Evolutionary conservation across 1,140 invertebrate genomes (phyloP).

Genomic region (Drosophila obscura): DNA sequence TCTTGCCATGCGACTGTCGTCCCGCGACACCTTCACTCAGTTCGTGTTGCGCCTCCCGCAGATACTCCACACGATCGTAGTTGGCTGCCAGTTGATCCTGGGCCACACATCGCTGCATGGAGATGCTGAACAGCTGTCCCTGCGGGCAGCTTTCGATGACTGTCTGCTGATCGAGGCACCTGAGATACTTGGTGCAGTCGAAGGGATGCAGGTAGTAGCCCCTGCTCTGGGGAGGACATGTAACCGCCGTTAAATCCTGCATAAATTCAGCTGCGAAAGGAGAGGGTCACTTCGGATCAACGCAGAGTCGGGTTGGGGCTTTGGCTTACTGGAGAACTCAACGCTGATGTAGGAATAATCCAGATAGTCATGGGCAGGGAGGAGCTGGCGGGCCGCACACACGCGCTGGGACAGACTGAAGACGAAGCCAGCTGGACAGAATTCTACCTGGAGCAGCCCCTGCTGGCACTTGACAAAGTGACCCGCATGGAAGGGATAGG

Average conservation of each 20-base stretch:
- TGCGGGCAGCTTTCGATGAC: conserved; percentile 86
- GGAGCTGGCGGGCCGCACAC: conserved; percentile 27
- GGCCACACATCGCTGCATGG: conserved; percentile 51
- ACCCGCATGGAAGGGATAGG: conserved; percentile 70
- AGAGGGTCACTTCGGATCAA: conserved; percentile 5
- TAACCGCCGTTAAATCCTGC: conserved; percentile 49
- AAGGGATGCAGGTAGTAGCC: conserved; percentile 87
- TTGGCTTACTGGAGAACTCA: conserved; percentile 57
- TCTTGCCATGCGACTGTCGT: background rate
- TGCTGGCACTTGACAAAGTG: conserved; percentile 63
- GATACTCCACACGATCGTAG: conserved; percentile 64
- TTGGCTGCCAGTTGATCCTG: conserved; percentile 41
- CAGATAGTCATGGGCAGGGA: conserved; percentile 58
- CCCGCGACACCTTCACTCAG: background rate
- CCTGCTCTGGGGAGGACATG: conserved; percentile 49
- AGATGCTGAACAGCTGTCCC: conserved; percentile 66
- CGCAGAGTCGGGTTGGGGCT: background rate
- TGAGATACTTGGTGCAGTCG: conserved; percentile 88
- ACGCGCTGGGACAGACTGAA: conserved; percentile 58
- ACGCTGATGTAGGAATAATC: conserved; percentile 56
- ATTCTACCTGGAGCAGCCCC: conserved; percentile 55
- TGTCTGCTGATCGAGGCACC: conserved; percentile 86
- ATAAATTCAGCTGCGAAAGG: conserved; percentile 43
- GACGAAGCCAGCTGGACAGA: conserved; percentile 46
- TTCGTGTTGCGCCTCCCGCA: conserved; percentile 36